These are phyloP conservation scores for Pelobates cultripes DNA, from an alignment of 2,797 vertebrate genomes.

Conservation along the genomic window DNA sequence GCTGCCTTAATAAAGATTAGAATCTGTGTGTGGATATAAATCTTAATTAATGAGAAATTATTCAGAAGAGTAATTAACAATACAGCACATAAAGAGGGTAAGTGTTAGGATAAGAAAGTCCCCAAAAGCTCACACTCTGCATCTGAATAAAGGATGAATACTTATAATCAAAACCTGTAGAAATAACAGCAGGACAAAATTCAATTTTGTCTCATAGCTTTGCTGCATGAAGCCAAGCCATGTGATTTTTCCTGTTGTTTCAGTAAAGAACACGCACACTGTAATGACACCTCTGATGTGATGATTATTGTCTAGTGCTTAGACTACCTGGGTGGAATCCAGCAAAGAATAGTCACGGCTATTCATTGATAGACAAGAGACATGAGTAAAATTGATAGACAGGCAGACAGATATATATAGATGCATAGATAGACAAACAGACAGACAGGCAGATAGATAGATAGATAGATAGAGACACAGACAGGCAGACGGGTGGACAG, in stretches of 20 bases:
- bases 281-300: conserved; percentile 4
- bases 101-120: neutral
- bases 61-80: neutral
- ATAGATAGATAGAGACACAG: too few relatives aligned
- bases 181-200: conserved; percentile 6
- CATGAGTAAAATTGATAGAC: neutral
- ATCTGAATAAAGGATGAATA: neutral
- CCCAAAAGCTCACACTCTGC: neutral
- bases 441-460: too few relatives aligned
- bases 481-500: too few relatives aligned
- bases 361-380: neutral
- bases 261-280: neutral
- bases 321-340: neutral
- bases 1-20: neutral
- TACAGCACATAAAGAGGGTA: neutral
- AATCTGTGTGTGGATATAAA: neutral
- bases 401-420: neutral
- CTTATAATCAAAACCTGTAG: neutral
- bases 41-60: neutral
- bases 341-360: neutral
- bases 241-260: conserved; percentile 9
- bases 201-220: conserved; percentile 1
- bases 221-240: neutral
- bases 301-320: neutral
- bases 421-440: too few relatives aligned